These are phyloP conservation scores for Leptinotarsa defecta DNA, from an alignment of 1,140 invertebrate genomes.

Conservation along the genomic window DNA sequence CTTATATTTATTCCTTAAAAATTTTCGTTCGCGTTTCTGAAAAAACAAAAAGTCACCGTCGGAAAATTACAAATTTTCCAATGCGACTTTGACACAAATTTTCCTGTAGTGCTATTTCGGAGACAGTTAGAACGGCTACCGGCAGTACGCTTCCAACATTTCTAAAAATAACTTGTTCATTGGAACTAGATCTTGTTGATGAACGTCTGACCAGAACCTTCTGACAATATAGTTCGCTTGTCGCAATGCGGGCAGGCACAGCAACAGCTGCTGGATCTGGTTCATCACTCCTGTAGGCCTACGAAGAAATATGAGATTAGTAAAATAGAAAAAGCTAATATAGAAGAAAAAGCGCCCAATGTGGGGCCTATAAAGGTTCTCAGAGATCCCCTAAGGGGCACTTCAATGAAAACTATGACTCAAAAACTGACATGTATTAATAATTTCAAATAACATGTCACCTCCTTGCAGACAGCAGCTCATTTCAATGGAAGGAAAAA, in stretches of 20 bases:
- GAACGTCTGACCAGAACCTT: constrained; percentile 87
- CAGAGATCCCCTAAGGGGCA: too few relatives aligned
- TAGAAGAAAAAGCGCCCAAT: neutral
- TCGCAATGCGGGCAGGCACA: constrained; percentile 85
- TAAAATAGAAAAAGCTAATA: constrained; percentile 37
- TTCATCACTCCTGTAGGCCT: constrained; percentile 69
- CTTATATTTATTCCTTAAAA: too few relatives aligned
- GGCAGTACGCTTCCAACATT: constrained; percentile 85
- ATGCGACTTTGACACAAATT: constrained; percentile 21
- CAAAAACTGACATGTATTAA: too few relatives aligned
- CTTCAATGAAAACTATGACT: too few relatives aligned
- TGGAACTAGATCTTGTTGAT: constrained; percentile 83
- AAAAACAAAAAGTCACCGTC: neutral
- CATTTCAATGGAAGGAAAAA: too few relatives aligned
- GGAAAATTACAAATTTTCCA: neutral
- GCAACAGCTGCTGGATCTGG: constrained; percentile 83
- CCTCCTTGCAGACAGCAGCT: too few relatives aligned
- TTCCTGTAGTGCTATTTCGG: constrained; percentile 19
- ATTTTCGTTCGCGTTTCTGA: neutral
- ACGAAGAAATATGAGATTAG: constrained; percentile 26
- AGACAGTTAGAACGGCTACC: constrained; percentile 53
- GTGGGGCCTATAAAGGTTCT: neutral
- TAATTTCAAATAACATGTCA: too few relatives aligned
- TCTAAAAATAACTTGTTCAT: constrained; percentile 98
- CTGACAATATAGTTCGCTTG: constrained; percentile 88